Evolutionary conservation across 2,113 vertebrate species (phyloP).

Genomic region (Notothenia coriiceps): DNA sequence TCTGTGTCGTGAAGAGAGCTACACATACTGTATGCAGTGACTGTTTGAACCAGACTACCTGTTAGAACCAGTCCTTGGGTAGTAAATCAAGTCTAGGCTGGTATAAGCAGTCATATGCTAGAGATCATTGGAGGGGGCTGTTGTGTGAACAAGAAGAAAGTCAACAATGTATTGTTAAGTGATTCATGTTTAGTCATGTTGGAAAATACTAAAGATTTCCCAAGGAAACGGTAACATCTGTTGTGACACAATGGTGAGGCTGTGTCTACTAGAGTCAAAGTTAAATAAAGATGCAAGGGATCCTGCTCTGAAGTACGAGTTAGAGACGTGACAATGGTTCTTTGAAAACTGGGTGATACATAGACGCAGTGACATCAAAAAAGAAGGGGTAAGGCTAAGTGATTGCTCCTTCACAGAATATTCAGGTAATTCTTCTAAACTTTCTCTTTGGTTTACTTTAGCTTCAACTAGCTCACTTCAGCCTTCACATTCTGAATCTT

Average conservation of each 20-base stretch:
- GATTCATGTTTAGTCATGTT: slow-evolving; percentile 65
- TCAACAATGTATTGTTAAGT: slow-evolving; percentile 44
- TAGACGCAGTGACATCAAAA: not conserved
- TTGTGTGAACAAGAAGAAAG: slow-evolving; percentile 38
- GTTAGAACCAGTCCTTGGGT: slow-evolving; percentile 46
- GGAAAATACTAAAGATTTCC: slow-evolving; percentile 44
- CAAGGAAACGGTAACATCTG: slow-evolving; percentile 65
- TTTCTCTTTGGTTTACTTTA: slow-evolving; percentile 15
- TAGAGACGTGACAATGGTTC: slow-evolving; percentile 10
- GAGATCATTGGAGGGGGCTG: slow-evolving; percentile 42
- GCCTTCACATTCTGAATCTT: slow-evolving; percentile 17
- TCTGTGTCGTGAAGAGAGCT: too few relatives aligned
- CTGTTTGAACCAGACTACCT: slow-evolving; percentile 38
- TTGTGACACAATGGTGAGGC: slow-evolving; percentile 39
- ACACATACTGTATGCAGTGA: slow-evolving; percentile 15
- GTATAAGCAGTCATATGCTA: slow-evolving; percentile 52
- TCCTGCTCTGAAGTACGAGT: not conserved
- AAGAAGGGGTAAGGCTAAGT: not conserved
- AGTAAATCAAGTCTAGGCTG: slow-evolving; percentile 61
- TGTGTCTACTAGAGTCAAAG: slow-evolving; percentile 30
- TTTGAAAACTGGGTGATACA: not conserved
- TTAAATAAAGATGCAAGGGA: slow-evolving; percentile 22
- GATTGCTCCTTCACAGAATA: not conserved
- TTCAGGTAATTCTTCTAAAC: slow-evolving; percentile 9
- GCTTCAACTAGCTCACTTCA: slow-evolving; percentile 4